Evolutionary conservation across 2,797 vertebrate species (phyloP).

Genomic region (Buphagus erythrorhynchus): DNA sequence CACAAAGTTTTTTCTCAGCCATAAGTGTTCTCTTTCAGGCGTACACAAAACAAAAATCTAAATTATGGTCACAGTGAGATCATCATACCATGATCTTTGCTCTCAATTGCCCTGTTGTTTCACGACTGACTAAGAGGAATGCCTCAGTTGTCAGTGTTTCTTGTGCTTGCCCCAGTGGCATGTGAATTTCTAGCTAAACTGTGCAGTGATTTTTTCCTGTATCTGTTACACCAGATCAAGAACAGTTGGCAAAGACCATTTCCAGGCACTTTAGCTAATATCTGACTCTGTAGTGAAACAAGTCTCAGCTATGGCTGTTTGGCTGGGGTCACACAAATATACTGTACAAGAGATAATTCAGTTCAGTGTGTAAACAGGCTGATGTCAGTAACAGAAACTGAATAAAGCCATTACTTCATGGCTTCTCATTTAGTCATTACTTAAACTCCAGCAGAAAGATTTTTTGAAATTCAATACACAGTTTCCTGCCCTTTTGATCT

Average conservation of each 20-base stretch:
- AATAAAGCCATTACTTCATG: constrained; percentile 9
- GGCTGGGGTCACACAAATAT: not conserved
- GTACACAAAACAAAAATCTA: constrained; percentile 1
- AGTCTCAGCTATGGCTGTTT: not conserved
- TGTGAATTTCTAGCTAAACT: not conserved
- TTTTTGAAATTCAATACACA: constrained; percentile 8
- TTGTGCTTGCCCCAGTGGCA: not conserved
- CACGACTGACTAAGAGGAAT: not conserved
- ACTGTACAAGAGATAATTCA: constrained; percentile 1
- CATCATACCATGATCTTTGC: constrained; percentile 2
- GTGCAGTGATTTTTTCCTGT: not conserved
- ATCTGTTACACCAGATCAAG: not conserved
- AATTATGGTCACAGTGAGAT: constrained; percentile 36
- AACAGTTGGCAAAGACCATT: not conserved
- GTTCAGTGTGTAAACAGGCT: not conserved
- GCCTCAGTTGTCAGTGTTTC: not conserved
- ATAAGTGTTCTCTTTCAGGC: not conserved
- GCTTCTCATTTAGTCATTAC: constrained; percentile 8
- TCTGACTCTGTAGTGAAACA: not conserved
- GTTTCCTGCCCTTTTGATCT: constrained; percentile 48
- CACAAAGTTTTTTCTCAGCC: not conserved
- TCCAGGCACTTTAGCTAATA: not conserved
- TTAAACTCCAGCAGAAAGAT: not conserved
- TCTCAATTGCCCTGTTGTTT: constrained; percentile 63
- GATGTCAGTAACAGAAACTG: not conserved